Base-by-base conservation (phyloP, 92 coral and sea anemone species). In the Ricordea florida region DNA sequence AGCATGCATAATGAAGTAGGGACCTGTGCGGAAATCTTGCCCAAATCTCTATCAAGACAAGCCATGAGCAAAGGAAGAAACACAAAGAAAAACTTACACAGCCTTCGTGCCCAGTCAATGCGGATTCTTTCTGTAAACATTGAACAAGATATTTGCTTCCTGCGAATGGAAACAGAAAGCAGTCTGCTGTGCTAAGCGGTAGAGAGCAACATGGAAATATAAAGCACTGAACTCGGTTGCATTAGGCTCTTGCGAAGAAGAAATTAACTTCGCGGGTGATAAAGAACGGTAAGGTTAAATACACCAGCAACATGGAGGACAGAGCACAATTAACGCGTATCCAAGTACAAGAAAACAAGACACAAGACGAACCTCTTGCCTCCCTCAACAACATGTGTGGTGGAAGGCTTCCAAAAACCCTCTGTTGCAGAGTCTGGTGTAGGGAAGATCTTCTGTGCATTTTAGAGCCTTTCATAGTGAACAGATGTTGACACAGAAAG, bases 41-140 rank as follows among this genome's bases (percentile, higher is more conserved):
- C n/a, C n/a, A n/a, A n/a, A 37, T 37, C 44, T 8, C 8, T n/a
- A 37, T 37, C n/a, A 8, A 37, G 44, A 37, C 44, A n/a, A n/a
- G n/a, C n/a, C n/a, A n/a, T n/a, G n/a, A n/a, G n/a, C n/a, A n/a
- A n/a, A n/a, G n/a, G n/a, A n/a, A n/a, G n/a, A n/a, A n/a, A n/a
- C n/a, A n/a, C n/a, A n/a, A n/a, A n/a, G n/a, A n/a, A n/a, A n/a
- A 38, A 94, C 98, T 91, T 69, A 94, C 98, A 66, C 98, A 94
- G 66, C 98, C 98, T 37, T 93, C 91, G 21, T 94, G 98, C 44
- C 98, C 98, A 35, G 92, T 76, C 64, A 94, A 60, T n/a, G 83
- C 46, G 43, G 86, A 73, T 16, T 76, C 90, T 65, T 92, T 87
- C 47, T 94, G 85, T 9, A 94, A 80, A 70, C 98, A 87, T 66